Evolutionary conservation across 2,888 invertebrate genomes (phyloP).

Genomic region (Tetranychus truncatus): DNA sequence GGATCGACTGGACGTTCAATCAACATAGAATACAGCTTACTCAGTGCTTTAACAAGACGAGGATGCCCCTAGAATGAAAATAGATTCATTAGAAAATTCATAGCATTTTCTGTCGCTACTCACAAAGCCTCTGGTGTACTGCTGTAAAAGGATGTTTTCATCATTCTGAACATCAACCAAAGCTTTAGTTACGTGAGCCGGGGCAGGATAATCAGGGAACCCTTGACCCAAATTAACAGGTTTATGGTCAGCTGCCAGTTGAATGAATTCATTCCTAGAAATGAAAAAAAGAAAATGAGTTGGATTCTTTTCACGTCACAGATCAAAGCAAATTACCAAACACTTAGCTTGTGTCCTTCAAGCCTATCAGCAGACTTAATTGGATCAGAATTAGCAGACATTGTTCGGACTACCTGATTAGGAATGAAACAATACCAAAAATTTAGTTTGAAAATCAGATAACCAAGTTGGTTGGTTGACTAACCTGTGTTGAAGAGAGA

Average conservation of each 20-base stretch:
- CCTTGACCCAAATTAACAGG: slow-evolving; percentile 88
- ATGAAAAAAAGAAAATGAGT: background rate
- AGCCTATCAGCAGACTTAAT: slow-evolving; percentile 10
- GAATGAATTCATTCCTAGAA: slow-evolving; percentile 14
- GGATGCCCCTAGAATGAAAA: slow-evolving; percentile 51
- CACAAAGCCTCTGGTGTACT: slow-evolving; percentile 87
- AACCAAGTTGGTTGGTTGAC: background rate
- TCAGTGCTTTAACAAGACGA: slow-evolving; percentile 58
- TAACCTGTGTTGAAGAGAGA: background rate
- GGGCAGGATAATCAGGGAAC: slow-evolving; percentile 76
- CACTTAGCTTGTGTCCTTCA: slow-evolving; percentile 3
- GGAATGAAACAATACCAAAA: background rate
- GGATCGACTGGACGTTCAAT: slow-evolving; percentile 58
- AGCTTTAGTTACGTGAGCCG: slow-evolving; percentile 58
- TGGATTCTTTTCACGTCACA: background rate
- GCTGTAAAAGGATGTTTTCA: slow-evolving; percentile 58
- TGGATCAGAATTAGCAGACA: background rate
- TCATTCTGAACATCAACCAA: slow-evolving; percentile 45
- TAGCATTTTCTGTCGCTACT: slow-evolving; percentile 33
- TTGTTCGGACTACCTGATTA: background rate
- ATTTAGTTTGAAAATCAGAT: background rate
- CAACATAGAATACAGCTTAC: slow-evolving; percentile 62
- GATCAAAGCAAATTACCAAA: slow-evolving; percentile 5
- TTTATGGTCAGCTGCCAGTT: slow-evolving; percentile 55
- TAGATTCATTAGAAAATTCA: background rate